Evolutionary conservation across 2,888 invertebrate genomes (phyloP).

Genomic region (Busseola fusca): DNA sequence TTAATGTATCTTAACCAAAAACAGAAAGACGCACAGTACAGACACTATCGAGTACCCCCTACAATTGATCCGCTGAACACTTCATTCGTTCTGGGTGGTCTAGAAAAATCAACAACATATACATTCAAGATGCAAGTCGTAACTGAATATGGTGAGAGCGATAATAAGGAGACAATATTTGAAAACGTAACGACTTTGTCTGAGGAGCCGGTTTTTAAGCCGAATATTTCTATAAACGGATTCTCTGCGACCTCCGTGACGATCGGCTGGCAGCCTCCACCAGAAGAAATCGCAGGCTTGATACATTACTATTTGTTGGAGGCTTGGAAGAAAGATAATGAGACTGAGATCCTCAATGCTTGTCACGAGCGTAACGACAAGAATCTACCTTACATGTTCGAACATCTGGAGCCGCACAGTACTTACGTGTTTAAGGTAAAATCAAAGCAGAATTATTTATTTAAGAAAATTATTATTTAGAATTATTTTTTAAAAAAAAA

Average conservation of each 20-base stretch:
- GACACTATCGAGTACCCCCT: conserved; percentile 13
- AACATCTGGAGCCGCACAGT: conserved; percentile 93
- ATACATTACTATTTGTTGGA: conserved; percentile 93
- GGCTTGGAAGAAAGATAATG: conserved; percentile 89
- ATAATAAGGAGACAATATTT: conserved; percentile 13
- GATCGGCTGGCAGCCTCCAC: conserved; percentile 93
- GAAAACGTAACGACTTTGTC: conserved; percentile 88
- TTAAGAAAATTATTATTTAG: too few species aligned
- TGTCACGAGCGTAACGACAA: conserved; percentile 90
- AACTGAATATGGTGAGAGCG: conserved; percentile 89
- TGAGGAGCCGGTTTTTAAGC: conserved; percentile 93
- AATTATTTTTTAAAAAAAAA: too few species aligned
- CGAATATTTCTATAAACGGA: conserved; percentile 93
- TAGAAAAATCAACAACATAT: conserved; percentile 91
- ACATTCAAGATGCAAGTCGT: conserved; percentile 91
- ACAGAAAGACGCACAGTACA: background rate
- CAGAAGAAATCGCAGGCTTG: conserved; percentile 90
- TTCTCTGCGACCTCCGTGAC: conserved; percentile 92
- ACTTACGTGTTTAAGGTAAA: conserved; percentile 93
- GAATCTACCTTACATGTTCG: conserved; percentile 93
- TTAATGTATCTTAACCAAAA: conserved; percentile 80
- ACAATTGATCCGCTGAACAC: conserved; percentile 90
- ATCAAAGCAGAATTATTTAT: background rate
- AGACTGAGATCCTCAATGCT: conserved; percentile 82
- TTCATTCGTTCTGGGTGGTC: conserved; percentile 91